These are phyloP conservation scores for Drosophila prolongata DNA, from an alignment of 2,888 invertebrate genomes.

Conservation along the genomic window DNA sequence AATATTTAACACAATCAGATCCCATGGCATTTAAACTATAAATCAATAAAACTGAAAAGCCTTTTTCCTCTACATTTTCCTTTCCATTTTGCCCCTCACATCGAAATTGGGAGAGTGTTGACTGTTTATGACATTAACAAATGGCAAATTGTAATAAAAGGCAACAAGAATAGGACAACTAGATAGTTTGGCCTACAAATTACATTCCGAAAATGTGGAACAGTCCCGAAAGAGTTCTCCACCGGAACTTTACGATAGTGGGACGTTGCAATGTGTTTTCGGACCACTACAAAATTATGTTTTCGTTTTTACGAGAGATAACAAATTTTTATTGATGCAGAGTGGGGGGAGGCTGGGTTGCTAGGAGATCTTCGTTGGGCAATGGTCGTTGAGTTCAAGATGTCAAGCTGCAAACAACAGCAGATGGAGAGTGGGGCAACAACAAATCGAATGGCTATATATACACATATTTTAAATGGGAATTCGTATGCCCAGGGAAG, in stretches of 20 bases:
- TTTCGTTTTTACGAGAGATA: slow-evolving; percentile 73
- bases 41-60: slow-evolving; percentile 58
- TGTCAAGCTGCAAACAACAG: slow-evolving; percentile 56
- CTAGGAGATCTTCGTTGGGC: slow-evolving; percentile 24
- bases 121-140: slow-evolving; percentile 64
- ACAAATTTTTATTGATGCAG: slow-evolving; percentile 70
- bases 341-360: slow-evolving; percentile 2
- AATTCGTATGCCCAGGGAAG: slow-evolving; percentile 6
- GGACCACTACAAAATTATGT: slow-evolving; percentile 59
- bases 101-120: not conserved
- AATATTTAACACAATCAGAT: slow-evolving; percentile 34
- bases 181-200: slow-evolving; percentile 32
- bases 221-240: slow-evolving; percentile 65
- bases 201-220: slow-evolving; percentile 50
- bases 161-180: slow-evolving; percentile 26
- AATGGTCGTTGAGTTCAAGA: slow-evolving; percentile 61
- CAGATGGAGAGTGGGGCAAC: slow-evolving; percentile 56
- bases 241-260: slow-evolving; percentile 24
- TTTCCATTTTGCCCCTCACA: not conserved
- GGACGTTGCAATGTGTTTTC: slow-evolving; percentile 28
- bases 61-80: slow-evolving; percentile 16
- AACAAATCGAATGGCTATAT: slow-evolving; percentile 15
- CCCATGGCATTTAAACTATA: slow-evolving; percentile 48
- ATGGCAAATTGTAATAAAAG: slow-evolving; percentile 71
- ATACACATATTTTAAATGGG: slow-evolving; percentile 9